Percentiles rank a stretch among this genome's conserved stretches.
These are phyloP conservation scores for Grammomys dolichurus DNA, from an alignment of 2,113 vertebrate genomes.

Conservation along the genomic window DNA sequence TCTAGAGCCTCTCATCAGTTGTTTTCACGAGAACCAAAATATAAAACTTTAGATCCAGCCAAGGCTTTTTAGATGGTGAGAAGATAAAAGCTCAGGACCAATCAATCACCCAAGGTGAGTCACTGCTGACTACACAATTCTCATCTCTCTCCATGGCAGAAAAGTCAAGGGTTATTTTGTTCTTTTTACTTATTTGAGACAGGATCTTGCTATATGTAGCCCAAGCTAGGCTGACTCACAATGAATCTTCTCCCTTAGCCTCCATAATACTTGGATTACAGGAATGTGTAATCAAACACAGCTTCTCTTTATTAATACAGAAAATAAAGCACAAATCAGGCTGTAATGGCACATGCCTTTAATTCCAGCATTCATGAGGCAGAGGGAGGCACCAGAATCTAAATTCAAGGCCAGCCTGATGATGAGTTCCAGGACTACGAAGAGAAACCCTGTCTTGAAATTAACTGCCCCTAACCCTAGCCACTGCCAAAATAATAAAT, in stretches of 20 bases:
- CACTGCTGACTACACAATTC: not conserved
- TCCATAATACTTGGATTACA: no score
- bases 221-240: not conserved
- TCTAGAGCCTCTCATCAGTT: not conserved
- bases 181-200: not conserved
- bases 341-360: not conserved
- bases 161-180: not conserved
- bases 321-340: not conserved
- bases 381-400: not conserved
- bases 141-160: not conserved
- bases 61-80: not conserved
- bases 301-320: slow-evolving; percentile 30
- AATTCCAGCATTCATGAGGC: not conserved
- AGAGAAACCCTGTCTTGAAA: not conserved
- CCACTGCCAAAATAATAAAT: no score
- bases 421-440: not conserved
- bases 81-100: not conserved
- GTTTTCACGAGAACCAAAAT: slow-evolving; percentile 2
- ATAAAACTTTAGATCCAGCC: not conserved
- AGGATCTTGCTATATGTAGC: not conserved
- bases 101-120: not conserved
- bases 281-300: not conserved
- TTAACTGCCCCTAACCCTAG: not conserved
- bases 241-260: not conserved
- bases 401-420: not conserved